Conservation (phyloP, 2,888 invertebrate species). For the Torymus auratus region DNA sequence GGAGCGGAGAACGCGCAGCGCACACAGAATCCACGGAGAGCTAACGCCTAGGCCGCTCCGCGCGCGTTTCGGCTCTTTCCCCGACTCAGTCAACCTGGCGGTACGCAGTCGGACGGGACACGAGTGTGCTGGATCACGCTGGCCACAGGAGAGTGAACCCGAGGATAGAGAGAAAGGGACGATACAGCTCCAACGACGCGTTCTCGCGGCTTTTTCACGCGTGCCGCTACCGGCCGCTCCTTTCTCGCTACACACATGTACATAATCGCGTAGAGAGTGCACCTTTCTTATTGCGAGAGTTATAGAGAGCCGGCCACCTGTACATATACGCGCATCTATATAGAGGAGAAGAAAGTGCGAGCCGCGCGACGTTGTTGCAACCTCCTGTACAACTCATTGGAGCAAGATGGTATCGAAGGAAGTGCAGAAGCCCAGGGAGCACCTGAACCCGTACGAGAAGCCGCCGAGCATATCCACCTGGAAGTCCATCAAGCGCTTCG, state of each 20-base stretch:
- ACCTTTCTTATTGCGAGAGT: too few species aligned
- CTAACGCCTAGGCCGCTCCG: not conserved
- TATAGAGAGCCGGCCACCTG: too few species aligned
- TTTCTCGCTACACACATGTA: not conserved
- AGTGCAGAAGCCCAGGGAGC: conserved; percentile 74
- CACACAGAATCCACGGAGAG: conserved; percentile 6
- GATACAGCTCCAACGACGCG: not conserved
- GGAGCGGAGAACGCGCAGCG: conserved; percentile 1
- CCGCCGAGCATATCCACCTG: conserved; percentile 75
- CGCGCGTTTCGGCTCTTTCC: conserved; percentile 6
- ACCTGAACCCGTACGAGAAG: conserved; percentile 78
- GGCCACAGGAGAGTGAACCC: too few species aligned
- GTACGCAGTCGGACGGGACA: conserved; percentile 9
- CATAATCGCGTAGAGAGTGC: too few species aligned
- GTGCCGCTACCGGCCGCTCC: not conserved
- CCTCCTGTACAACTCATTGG: not conserved
- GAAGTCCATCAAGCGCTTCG: conserved; percentile 76
- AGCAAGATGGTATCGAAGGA: conserved; percentile 79
- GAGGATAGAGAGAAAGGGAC: too few species aligned
- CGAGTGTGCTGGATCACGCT: not conserved
- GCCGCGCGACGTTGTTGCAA: not conserved
- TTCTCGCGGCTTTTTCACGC: not conserved
- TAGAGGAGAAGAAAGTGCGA: not conserved
- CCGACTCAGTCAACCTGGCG: conserved; percentile 48
- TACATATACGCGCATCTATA: too few species aligned